Evolutionary conservation across 2,113 vertebrate genomes (phyloP).

Genomic region (Aegithalos caudatus): DNA sequence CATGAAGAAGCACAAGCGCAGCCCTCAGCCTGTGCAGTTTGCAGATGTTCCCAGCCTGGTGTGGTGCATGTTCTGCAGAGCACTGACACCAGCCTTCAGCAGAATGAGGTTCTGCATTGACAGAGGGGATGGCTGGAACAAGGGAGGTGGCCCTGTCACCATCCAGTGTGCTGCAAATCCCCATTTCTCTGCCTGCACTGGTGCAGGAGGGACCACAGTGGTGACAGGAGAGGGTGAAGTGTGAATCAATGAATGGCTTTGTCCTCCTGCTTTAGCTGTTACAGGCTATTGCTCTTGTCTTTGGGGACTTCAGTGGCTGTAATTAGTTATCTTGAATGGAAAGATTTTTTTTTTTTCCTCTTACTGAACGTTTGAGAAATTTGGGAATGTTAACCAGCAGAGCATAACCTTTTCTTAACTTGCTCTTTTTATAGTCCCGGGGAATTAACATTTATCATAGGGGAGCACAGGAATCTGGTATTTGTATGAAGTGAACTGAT

Average conservation of each 20-base stretch:
- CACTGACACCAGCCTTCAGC: not conserved
- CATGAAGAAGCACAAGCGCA: not conserved
- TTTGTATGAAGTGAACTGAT: not conserved
- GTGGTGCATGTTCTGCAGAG: not conserved
- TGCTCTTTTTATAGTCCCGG: not conserved
- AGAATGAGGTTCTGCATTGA: rapidly evolving
- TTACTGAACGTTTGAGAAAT: not conserved
- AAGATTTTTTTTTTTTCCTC: not conserved
- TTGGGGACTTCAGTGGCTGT: not conserved
- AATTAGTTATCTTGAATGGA: not conserved
- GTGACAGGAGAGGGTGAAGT: not conserved
- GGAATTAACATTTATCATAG: constrained; percentile 37
- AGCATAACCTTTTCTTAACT: constrained; percentile 39
- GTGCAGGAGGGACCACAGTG: not conserved
- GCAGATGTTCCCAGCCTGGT: not conserved
- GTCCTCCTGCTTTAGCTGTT: not conserved
- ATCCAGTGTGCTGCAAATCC: not conserved
- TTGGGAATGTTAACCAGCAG: constrained; percentile 2
- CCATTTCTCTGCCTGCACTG: not conserved
- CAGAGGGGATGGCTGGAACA: not conserved
- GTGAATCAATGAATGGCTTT: not conserved
- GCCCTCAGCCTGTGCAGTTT: not conserved
- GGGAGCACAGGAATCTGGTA: not conserved
- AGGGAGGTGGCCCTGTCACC: not conserved
- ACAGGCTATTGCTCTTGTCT: not conserved